phyloP scores from a whole-genome alignment of 35 echinoderm and acorn worm species.

The Chiridota heheva region DNA sequence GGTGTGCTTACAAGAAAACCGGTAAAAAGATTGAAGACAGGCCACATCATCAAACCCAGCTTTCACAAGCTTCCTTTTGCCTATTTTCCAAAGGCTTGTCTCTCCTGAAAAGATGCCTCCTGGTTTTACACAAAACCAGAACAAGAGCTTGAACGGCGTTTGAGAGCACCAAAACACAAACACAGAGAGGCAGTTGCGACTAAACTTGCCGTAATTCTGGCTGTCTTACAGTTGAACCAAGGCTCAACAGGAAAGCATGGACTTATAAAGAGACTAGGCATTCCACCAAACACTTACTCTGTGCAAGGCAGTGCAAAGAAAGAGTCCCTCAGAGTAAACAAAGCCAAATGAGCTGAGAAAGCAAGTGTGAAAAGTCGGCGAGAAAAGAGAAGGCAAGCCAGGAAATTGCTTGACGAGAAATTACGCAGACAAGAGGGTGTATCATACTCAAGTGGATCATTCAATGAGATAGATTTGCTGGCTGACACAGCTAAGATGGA shows the following conservation, averaged over 20 bases:
- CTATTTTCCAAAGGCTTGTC: constrained; percentile 2
- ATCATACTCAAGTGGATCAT: constrained; percentile 12
- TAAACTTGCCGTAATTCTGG: neutral
- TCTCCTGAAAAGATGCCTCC: neutral
- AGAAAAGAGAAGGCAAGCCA: constrained; percentile 25
- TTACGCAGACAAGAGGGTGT: constrained; percentile 3
- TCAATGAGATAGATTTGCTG: constrained; percentile 21
- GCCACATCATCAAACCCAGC: neutral
- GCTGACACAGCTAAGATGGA: no score
- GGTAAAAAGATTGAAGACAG: constrained; percentile 27
- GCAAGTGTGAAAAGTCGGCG: neutral
- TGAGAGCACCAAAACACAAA: neutral
- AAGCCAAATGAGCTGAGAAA: constrained; percentile 4
- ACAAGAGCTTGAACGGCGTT: neutral
- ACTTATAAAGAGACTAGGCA: constrained; percentile 1
- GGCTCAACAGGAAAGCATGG: neutral
- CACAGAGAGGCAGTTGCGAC: neutral
- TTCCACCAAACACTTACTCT: constrained; percentile 10
- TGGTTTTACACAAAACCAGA: neutral
- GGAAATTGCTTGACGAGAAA: neutral
- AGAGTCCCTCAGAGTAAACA: neutral
- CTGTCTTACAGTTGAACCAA: neutral
- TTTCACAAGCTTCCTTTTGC: constrained; percentile 9
- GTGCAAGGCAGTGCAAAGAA: neutral
- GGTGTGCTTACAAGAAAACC: constrained; percentile 20